phyloP scores from a whole-genome alignment of 2,113 vertebrate species.

The Hippopotamus amphibius region DNA sequence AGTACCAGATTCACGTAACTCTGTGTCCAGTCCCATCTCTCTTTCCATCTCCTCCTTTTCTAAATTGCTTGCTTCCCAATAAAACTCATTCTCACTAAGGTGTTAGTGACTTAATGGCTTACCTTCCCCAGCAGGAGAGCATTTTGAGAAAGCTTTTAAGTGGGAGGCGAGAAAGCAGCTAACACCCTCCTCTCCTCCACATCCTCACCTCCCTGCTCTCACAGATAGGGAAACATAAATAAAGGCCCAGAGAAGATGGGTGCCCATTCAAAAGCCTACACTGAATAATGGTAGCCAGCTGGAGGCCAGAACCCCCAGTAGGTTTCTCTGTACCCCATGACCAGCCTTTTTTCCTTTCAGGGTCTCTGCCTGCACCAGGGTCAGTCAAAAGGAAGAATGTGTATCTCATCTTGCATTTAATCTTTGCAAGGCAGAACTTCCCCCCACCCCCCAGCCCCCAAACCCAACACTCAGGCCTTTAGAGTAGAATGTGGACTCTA shows the following conservation, averaged over 20 bases:
- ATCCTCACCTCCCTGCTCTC: not conserved
- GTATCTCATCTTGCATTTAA: not conserved
- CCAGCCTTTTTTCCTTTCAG: not conserved
- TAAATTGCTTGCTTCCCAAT: not conserved
- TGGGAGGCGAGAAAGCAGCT: not conserved
- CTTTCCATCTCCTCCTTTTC: not conserved
- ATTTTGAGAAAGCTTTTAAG: slow-evolving; percentile 32
- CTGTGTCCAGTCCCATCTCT: not conserved
- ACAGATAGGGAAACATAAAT: not conserved
- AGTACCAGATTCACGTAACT: not conserved
- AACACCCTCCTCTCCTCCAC: too few relatives aligned
- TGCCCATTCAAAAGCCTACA: not conserved
- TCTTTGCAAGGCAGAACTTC: not conserved
- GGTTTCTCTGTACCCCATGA: not conserved
- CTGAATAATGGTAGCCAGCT: not conserved
- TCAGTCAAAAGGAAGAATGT: not conserved
- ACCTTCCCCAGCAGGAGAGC: not conserved
- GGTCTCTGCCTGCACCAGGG: not conserved
- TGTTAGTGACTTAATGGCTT: slow-evolving; percentile 46
- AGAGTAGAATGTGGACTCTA: not conserved
- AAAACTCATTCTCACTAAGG: slow-evolving; percentile 50
- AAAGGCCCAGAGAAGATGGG: not conserved
- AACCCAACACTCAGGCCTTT: not conserved
- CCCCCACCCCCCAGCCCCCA: not conserved
- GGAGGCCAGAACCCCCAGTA: not conserved